Evolutionary conservation across 2,797 vertebrate genomes (phyloP), one percentile per base, ranked within the genome.

Genomic region (Tolypeutes matacus): DNA sequence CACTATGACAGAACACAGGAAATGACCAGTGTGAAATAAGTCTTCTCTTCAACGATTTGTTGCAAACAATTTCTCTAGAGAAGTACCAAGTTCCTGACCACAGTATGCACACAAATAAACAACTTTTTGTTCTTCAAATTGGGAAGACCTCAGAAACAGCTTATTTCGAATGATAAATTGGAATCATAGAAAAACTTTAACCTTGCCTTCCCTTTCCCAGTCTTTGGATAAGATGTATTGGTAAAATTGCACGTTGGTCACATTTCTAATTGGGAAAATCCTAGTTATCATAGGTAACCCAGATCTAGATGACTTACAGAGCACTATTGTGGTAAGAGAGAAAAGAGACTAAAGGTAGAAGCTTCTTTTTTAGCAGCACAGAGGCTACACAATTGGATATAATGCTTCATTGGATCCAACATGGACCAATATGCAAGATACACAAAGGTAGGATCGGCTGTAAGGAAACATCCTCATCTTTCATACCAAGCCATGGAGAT

Each of bases 31-130:
- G 20, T 80, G 39, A 91, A 89, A n/a, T 67, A 91, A 80, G 49
- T 23, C n/a, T 13, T 86, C 25, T 49, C 69, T 62, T 70, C 42
- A 77, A 2, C 29, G 56, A 80, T 53, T 31, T 51, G 5, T 86
- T 91, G 29, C 42, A 82, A 75, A 85, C 31, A 82, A 77, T 72
- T 83, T 89, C 51, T 46, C 86, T 31, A 12, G 17, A 60, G 81
- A 95, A 86, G 29, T 5, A 88, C 49, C 31, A 93, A 60, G 27
- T 56, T 94, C n/a, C 60, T 88, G 34, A 89, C n/a, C 39, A 78
- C 31, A 60, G 42, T 78, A 86, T 87, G 0, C 56, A 85, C 10
- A 49, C 65, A 84, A 93, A 90, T 42, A 95, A 70, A 60, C 20
- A 83, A 27, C 36, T 80, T 25, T 85, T 77, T 80, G 29, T 65